Conservation (phyloP, 2,888 invertebrate species). For the Syrphus vitripennis region DNA sequence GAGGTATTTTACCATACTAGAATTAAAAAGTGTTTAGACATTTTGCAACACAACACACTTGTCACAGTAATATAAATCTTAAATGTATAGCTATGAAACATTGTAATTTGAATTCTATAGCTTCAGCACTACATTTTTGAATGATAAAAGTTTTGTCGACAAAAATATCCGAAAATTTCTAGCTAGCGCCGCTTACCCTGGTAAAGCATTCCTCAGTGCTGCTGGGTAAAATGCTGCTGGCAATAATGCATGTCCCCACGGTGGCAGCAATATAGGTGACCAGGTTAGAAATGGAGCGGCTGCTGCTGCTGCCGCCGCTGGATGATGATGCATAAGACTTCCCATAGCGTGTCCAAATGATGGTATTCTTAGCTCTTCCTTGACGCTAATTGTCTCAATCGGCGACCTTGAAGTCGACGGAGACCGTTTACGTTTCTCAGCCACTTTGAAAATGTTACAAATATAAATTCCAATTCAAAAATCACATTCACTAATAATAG, state of each 20-base stretch:
- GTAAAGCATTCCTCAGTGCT: constrained; percentile 87
- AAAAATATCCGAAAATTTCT: background rate
- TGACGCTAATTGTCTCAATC: constrained; percentile 70
- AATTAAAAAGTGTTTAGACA: too few relatives aligned
- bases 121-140: too few relatives aligned
- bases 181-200: constrained; percentile 85
- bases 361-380: constrained; percentile 78
- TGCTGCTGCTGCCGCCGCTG: constrained; percentile 84
- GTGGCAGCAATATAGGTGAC: constrained; percentile 89
- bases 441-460: constrained; percentile 77
- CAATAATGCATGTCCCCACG: constrained; percentile 88
- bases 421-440: constrained; percentile 80
- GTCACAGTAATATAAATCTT: too few relatives aligned
- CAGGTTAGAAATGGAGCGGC: constrained; percentile 88
- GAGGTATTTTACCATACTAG: too few relatives aligned
- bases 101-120: too few relatives aligned
- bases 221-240: constrained; percentile 88
- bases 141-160: too few relatives aligned
- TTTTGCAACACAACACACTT: too few relatives aligned
- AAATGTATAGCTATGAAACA: too few relatives aligned
- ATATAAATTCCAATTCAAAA: constrained; percentile 33
- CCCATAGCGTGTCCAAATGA: constrained; percentile 78
- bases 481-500: constrained; percentile 54
- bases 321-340: constrained; percentile 80
- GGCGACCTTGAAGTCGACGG: constrained; percentile 79